Evolutionary conservation across 2,888 invertebrate species (phyloP), one percentile per base, ranked within the genome.

Genomic region (Polydesmus complanatus): DNA sequence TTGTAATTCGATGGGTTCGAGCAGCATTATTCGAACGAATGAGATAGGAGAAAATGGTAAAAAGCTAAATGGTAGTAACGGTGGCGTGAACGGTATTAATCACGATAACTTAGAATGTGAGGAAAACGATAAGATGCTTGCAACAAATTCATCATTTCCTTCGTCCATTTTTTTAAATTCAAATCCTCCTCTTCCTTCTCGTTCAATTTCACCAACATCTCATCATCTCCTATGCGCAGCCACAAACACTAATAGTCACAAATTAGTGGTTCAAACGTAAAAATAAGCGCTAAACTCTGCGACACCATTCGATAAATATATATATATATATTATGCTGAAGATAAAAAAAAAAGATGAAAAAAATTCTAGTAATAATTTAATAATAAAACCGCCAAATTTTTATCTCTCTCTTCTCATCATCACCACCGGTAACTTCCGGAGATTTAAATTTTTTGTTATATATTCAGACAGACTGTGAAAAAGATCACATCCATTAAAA

Each of bases 161-260:
- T 60, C 60, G 26, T 48, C 60, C 37, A 18, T 25, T 55, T 60
- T 48, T 8, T 60, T 48, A 37, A 53, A 52, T 19, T 60, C 18
- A 23, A 23, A 19, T 19, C 25, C 18, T 52, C 18, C 8, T 52
- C 58, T 27, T n/a, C 56, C 56, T n/a, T n/a, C n/a, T n/a, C n/a
- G n/a, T n/a, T n/a, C n/a, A n/a, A n/a, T n/a, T n/a, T 37, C 37
- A 37, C 37, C 37, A 37, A 8, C 37, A 5, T 14, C 37, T 8
- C 14, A 5, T 37, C 37, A 37, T 37, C 37, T 37, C 37, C 37
- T 37, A 37, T 37, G 37, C 14, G 37, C 37, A 5, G 14, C 37
- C 14, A 37, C 5, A 23, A 57, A 57, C 21, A 27, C 58, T 37
- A 60, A 49, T 52, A 60, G 60, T 60, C 60, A 60, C 54, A 60